Evolutionary conservation across 23 tunicate species (phyloP), one percentile per base, ranked within the genome.

Genomic region (Halocynthia aurantium): DNA sequence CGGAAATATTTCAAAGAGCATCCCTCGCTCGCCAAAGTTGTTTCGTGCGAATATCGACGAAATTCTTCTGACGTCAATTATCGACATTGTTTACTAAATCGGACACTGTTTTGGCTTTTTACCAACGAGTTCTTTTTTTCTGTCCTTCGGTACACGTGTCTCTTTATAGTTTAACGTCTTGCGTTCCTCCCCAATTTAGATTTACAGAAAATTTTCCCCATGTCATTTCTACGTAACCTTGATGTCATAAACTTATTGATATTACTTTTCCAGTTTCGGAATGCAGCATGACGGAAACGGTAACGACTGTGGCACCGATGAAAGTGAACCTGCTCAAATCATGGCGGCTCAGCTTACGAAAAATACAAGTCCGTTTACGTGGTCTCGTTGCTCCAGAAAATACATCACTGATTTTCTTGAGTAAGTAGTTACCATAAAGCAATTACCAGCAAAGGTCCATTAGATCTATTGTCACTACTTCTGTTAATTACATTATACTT

Each of bases 261-360:
- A 40, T 60, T 83, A 55, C 21, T 19, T 49, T 86, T 86, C 7
- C 84, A 92, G 98, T 60, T 94, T 94, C 76, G 99, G 96, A 10
- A 94, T 94, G 99, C 79, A 88, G 57, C 99, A 94, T 66, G 99
- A 94, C 65, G 96, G 99, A 8, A 75, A 75, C 13, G 74, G 80
- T 13, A 92, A 92, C 74, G 79, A 88, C 49, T 92, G 98, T 67
- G 98, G 98, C 49, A 77, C 78, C 6, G 73, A 53, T 8, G 74
- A 81, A 60, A 91, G 91, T 22, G 84, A 86, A 10, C 86, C 90
- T 6, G 79, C 94, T 11, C 81, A 89, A 67, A 94, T 94, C 77
- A 94, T 94, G 99, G 94, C 99, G 22, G 84, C 95, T 9, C 88
- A 84, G 72, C 22, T 82, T 19, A 84, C 89, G 11, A 79, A 74